Evolutionary conservation across 2,888 invertebrate genomes (phyloP).

Genomic region (Trypoxylon attenuatum): DNA sequence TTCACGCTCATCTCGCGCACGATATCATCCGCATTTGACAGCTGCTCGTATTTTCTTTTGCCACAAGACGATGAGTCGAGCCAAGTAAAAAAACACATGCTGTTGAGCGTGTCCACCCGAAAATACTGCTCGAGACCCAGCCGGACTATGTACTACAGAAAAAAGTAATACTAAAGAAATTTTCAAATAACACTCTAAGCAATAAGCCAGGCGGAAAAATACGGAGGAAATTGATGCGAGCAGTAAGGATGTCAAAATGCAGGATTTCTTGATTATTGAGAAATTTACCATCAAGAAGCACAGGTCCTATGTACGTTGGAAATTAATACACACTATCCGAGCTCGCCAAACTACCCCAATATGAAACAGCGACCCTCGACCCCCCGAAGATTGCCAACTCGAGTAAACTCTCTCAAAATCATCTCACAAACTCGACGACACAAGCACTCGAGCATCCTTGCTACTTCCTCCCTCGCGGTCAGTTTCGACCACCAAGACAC

Average conservation of each 20-base stretch:
- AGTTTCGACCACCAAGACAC: background rate
- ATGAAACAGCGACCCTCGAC: background rate
- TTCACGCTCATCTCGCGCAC: slow-evolving; percentile 20
- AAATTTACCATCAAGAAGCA: no score
- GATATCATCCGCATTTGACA: slow-evolving; percentile 46
- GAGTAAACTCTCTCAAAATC: background rate
- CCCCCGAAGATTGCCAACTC: background rate
- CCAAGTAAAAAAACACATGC: slow-evolving; percentile 50
- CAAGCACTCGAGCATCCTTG: background rate
- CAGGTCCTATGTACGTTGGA: no score
- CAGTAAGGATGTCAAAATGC: background rate
- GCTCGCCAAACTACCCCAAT: background rate
- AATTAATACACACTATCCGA: background rate
- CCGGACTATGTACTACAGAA: no score
- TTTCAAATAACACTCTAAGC: no score
- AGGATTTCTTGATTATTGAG: background rate
- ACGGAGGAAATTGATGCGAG: background rate
- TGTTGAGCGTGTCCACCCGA: slow-evolving; percentile 18
- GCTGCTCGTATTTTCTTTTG: slow-evolving; percentile 52
- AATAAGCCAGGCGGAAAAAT: background rate
- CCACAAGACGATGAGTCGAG: slow-evolving; percentile 40
- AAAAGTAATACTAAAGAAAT: no score
- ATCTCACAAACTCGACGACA: background rate
- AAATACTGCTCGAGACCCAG: slow-evolving; percentile 8
- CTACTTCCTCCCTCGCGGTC: background rate